Evolutionary conservation across 35 echinoderm and acorn worm species (phyloP), one percentile per base, ranked within the genome.

Genomic region (Holothuria glaberrima): DNA sequence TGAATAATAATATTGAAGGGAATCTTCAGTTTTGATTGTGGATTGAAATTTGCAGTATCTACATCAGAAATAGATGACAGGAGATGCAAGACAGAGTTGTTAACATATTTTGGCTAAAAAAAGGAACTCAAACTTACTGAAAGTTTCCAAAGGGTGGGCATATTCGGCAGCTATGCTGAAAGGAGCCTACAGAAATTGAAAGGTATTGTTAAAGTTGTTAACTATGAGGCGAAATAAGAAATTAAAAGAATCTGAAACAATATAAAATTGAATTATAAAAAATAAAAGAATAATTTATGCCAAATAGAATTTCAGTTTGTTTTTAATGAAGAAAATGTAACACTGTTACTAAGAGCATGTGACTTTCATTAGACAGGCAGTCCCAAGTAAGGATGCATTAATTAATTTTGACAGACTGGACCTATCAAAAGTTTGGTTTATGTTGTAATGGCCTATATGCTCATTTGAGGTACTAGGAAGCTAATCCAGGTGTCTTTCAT

Each of bases 111-210:
- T 41, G 36, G 7, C 2, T 4, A 2, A 41, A 41, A 2, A 41
- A 41, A 41, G 50, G 50, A 17, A 17, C 4, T 46, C 44, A n/a
- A 45, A 90, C 95, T 94, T 90, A 97, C 95, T 68, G 67, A 97
- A 88, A 34, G 95, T 97, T 90, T 97, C 95, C n/a, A 92, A 59
- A 70, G 95, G 95, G 81, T 97, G 95, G 41, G 92, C 92, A 90
- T 97, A 97, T 58, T 97, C 95, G 2, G 95, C 95, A 38, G 83
- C 82, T 89, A 97, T 94, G 14, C 95, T 90, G 44, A 97, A 97
- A 12, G 95, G 95, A 66, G 95, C 91, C 95, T 97, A 69, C 35
- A 90, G 59, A 27, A 25, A 83, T 70, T 29, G 12, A 83, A 82
- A 48, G 6, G 6, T 27, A 24, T 28, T 2, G 17, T 41, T 4